These are phyloP conservation scores for Thymelicus lineola DNA, from an alignment of 2,888 invertebrate genomes.

Conservation along the genomic window DNA sequence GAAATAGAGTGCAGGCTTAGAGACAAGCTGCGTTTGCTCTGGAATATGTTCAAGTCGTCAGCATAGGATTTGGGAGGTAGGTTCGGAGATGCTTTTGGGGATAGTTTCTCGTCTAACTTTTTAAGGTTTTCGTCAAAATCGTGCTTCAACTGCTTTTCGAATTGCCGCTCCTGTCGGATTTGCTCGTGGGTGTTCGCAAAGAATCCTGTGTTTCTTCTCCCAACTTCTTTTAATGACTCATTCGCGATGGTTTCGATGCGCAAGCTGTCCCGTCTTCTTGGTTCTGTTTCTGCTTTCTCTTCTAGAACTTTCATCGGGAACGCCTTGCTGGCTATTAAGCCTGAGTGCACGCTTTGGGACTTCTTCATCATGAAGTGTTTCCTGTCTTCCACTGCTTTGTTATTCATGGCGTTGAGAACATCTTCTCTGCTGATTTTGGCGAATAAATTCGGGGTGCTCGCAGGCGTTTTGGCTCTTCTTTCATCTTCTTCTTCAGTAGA, in stretches of 20 bases:
- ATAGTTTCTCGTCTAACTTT: conserved; percentile 63
- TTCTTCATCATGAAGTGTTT: conserved; percentile 72
- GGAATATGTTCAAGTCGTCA: conserved; percentile 67
- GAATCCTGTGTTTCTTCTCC: conserved; percentile 74
- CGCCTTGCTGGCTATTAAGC: conserved; percentile 64
- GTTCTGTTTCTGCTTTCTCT: conserved; percentile 73
- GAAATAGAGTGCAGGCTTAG: conserved; percentile 65
- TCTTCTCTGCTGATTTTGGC: conserved; percentile 67
- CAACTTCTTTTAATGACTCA: conserved; percentile 68
- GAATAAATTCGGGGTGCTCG: conserved; percentile 76
- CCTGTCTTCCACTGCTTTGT: conserved; percentile 57
- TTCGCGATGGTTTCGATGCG: conserved; percentile 66
- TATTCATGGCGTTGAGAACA: conserved; percentile 53
- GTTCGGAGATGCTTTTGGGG: conserved; percentile 41
- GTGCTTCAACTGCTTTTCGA: conserved; percentile 77
- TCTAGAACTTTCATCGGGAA: conserved; percentile 81
- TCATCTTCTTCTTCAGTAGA: conserved; percentile 70
- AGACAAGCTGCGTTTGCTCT: conserved; percentile 69
- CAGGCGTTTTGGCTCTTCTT: conserved; percentile 66
- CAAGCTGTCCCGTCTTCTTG: conserved; percentile 64
- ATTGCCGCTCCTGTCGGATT: conserved; percentile 86
- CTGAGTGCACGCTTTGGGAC: conserved; percentile 77
- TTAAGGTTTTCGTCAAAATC: conserved; percentile 78
- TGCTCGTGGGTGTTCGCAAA: conserved; percentile 89
- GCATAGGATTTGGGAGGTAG: conserved; percentile 54